These are phyloP conservation scores for Taurulus bubalis DNA, from an alignment of 2,113 vertebrate species.

Conservation along the genomic window DNA sequence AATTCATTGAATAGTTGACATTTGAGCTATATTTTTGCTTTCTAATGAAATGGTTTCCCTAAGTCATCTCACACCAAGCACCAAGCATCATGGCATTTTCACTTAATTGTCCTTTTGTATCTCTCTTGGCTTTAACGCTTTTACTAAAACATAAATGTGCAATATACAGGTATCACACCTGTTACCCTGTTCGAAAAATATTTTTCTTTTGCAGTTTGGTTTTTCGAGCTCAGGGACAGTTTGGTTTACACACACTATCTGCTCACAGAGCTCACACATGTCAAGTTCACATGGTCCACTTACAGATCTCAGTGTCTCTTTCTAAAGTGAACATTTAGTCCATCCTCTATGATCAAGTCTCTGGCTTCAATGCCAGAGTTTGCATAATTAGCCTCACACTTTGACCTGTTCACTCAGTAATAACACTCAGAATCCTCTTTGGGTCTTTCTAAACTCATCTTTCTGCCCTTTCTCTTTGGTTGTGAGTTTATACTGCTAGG, in stretches of 20 bases:
- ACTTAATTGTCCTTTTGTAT: not conserved
- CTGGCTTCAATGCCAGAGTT: slow-evolving; percentile 1
- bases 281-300: slow-evolving; percentile 52
- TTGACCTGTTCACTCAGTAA: slow-evolving; percentile 13
- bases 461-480: slow-evolving; percentile 3
- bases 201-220: slow-evolving; percentile 59
- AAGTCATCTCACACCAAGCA: not conserved
- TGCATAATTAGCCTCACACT: not conserved
- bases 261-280: slow-evolving; percentile 47
- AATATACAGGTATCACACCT: slow-evolving; percentile 52
- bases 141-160: slow-evolving; percentile 54
- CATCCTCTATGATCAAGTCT: not conserved
- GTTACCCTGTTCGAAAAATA: slow-evolving; percentile 56
- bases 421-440: not conserved
- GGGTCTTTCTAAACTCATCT: slow-evolving; percentile 1
- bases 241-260: not conserved
- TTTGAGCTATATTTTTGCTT: slow-evolving; percentile 29
- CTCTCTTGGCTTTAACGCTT: slow-evolving; percentile 12
- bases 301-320: slow-evolving; percentile 39
- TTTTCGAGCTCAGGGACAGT: slow-evolving; percentile 24
- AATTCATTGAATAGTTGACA: slow-evolving; percentile 8
- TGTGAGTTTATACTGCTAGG: slow-evolving; percentile 86
- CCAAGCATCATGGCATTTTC: not conserved
- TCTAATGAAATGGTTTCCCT: slow-evolving; percentile 5
- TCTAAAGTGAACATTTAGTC: slow-evolving; percentile 1